Evolutionary conservation across 2,888 invertebrate species (phyloP).

Genomic region (Synanthedon andrenaeformis): DNA sequence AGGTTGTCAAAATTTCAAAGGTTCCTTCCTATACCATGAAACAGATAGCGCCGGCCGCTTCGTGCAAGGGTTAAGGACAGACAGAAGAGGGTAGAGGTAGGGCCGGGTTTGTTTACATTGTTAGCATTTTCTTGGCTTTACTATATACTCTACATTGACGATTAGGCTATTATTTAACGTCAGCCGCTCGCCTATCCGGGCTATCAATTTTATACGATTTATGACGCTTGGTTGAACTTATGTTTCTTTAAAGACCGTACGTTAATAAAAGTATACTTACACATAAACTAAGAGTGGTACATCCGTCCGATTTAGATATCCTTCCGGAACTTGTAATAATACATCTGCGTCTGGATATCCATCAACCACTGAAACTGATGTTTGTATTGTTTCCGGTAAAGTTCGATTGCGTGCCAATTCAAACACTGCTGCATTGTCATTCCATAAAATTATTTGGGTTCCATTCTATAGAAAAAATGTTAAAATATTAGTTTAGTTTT

Average conservation of each 20-base stretch:
- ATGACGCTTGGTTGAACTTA: too few species aligned
- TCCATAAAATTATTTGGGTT: slow-evolving; percentile 65
- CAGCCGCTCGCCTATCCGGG: too few species aligned
- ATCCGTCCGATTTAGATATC: slow-evolving; percentile 76
- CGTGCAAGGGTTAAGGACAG: too few species aligned
- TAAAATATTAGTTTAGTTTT: background rate
- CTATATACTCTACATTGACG: too few species aligned
- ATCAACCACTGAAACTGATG: slow-evolving; percentile 73
- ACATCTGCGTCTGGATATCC: slow-evolving; percentile 78
- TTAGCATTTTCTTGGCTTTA: too few species aligned
- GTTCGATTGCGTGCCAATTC: slow-evolving; percentile 52
- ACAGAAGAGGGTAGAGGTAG: too few species aligned
- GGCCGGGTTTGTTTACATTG: too few species aligned
- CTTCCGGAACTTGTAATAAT: slow-evolving; percentile 78
- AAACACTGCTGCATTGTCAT: slow-evolving; percentile 71
- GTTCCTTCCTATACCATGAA: too few species aligned
- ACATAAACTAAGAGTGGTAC: slow-evolving; percentile 88
- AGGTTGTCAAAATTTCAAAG: too few species aligned
- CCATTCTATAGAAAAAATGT: slow-evolving; percentile 37
- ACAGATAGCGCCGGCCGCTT: too few species aligned
- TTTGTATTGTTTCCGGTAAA: slow-evolving; percentile 71
- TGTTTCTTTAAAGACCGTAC: background rate
- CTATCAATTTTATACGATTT: too few species aligned
- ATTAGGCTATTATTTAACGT: too few species aligned
- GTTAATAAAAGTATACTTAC: slow-evolving; percentile 61